These are phyloP conservation scores for Danio jaintianensis DNA, from an alignment of 2,797 vertebrate genomes.

Conservation along the genomic window DNA sequence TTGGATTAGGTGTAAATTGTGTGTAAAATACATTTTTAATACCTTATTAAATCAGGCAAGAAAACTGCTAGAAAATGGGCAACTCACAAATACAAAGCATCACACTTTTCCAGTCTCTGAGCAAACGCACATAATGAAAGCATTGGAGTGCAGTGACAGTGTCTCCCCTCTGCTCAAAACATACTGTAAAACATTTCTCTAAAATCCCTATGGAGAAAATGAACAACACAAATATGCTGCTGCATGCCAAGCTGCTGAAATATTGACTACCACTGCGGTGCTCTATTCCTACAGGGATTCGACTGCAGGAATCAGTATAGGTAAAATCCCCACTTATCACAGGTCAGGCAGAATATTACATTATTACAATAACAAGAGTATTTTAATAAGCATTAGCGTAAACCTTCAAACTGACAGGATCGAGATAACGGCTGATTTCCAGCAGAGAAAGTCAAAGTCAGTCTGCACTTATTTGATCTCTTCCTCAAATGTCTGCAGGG, in stretches of 20 bases:
- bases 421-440: constrained; percentile 24
- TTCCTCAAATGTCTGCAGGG: constrained; percentile 17
- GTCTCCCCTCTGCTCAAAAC: not conserved
- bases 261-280: too few species aligned
- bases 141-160: not conserved
- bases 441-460: not conserved
- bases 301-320: not conserved
- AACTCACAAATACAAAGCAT: too few species aligned
- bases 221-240: not conserved
- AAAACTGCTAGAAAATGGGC: too few species aligned
- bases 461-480: constrained; percentile 51
- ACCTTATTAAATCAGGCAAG: too few species aligned
- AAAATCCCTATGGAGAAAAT: not conserved
- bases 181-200: not conserved
- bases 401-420: constrained; percentile 25
- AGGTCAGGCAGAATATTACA: constrained; percentile 16
- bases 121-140: too few species aligned
- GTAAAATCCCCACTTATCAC: constrained; percentile 12
- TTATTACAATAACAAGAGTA: constrained; percentile 31
- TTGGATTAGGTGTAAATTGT: too few species aligned
- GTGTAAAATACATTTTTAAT: too few species aligned
- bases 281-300: constrained; percentile 1
- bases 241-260: not conserved
- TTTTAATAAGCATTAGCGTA: constrained; percentile 42
- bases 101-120: too few species aligned